These are phyloP conservation scores for Oncorhynchus clarkii DNA, from an alignment of 2,113 vertebrate species.

Conservation along the genomic window DNA sequence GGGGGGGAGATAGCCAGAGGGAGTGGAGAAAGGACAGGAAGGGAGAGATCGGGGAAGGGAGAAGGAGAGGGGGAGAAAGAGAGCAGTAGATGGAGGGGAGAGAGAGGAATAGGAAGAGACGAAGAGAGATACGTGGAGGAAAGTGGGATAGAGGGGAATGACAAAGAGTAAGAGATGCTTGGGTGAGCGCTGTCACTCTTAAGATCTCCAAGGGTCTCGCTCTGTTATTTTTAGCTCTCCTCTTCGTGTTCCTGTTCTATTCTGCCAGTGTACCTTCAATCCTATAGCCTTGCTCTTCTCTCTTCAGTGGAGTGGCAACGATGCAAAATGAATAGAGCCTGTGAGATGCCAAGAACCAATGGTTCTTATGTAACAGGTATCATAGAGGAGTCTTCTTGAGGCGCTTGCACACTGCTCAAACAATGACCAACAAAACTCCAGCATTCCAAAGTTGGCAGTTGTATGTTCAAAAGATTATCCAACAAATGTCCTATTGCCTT, in stretches of 20 bases:
- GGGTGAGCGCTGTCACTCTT: slow-evolving; percentile 41
- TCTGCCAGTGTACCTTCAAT: slow-evolving; percentile 34
- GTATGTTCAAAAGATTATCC: no score
- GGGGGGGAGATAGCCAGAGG: background rate
- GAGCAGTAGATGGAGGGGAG: slow-evolving; percentile 2
- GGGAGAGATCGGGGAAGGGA: background rate
- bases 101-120: slow-evolving; percentile 17
- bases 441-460: no score
- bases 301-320: slow-evolving; percentile 31
- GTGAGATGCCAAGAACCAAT: background rate
- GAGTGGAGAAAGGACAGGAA: slow-evolving; percentile 14
- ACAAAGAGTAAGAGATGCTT: slow-evolving; percentile 19
- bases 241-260: slow-evolving; percentile 16
- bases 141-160: background rate
- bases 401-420: no score
- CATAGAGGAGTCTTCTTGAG: background rate
- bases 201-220: slow-evolving; percentile 44
- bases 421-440: no score
- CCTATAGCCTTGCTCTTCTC: slow-evolving; percentile 30
- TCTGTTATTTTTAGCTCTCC: slow-evolving; percentile 55
- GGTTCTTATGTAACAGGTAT: slow-evolving; percentile 13
- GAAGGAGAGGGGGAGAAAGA: background rate
- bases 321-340: slow-evolving; percentile 37
- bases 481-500: no score
- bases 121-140: background rate